Evolutionary conservation across 1,140 invertebrate genomes (phyloP).

Genomic region (Tetramorium parvispinum): DNA sequence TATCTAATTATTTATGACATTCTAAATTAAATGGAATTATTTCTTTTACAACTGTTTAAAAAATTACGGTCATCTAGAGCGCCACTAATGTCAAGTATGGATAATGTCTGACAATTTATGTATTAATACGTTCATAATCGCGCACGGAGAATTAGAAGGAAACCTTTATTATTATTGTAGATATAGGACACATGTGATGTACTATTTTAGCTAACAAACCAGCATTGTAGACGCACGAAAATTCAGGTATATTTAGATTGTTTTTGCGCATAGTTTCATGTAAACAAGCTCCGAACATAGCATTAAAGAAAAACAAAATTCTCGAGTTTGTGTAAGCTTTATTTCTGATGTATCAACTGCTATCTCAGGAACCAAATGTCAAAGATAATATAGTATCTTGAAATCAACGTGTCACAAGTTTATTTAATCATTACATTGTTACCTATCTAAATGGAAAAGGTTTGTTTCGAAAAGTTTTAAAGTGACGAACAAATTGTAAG

Average conservation of each 20-base stretch:
- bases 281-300: conserved; percentile 1
- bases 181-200: not conserved
- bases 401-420: not conserved
- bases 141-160: not conserved
- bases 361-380: not conserved
- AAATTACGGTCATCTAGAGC: too few relatives aligned
- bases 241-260: not conserved
- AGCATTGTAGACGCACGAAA: not conserved
- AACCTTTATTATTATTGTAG: not conserved
- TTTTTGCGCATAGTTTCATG: not conserved
- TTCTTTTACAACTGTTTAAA: too few relatives aligned
- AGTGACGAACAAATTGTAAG: not conserved
- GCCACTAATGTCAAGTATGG: too few relatives aligned
- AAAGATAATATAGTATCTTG: not conserved
- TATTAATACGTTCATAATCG: not conserved
- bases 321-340: not conserved
- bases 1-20: too few relatives aligned
- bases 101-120: too few relatives aligned
- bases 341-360: not conserved
- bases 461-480: not conserved
- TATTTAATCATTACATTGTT: not conserved
- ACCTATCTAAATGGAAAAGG: not conserved
- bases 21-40: too few relatives aligned
- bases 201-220: not conserved
- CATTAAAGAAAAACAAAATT: not conserved